phyloP scores from a whole-genome alignment of 2,888 invertebrate genomes.

The Mamestra brassicae region DNA sequence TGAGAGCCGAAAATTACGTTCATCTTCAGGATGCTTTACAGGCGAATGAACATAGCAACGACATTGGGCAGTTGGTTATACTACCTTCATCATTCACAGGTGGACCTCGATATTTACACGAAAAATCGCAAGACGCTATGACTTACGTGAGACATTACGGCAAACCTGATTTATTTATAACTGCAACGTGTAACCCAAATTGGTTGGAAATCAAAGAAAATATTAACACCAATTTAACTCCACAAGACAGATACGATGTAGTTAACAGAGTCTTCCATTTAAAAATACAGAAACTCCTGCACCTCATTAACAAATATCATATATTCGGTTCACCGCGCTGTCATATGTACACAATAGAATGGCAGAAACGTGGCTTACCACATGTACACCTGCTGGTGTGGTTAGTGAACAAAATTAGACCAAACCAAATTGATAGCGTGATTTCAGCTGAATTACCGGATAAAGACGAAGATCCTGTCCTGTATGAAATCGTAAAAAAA shows the following conservation, averaged over 20 bases:
- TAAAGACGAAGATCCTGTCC: no score
- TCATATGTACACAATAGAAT: no score
- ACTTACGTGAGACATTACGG: background rate
- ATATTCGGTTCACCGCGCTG: no score
- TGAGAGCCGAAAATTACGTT: no score
- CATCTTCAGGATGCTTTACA: no score
- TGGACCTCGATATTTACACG: background rate
- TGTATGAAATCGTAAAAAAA: no score
- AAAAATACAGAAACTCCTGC: conserved; percentile 7
- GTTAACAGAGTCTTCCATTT: conserved; percentile 6
- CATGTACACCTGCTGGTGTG: background rate
- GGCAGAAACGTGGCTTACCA: no score
- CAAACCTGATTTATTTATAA: background rate
- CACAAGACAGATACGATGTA: background rate
- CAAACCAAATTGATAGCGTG: background rate
- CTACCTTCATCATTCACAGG: conserved; percentile 7
- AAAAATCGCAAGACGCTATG: background rate
- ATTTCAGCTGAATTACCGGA: no score
- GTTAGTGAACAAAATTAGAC: conserved; percentile 6
- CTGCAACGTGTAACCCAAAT: conserved; percentile 1
- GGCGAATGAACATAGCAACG: background rate
- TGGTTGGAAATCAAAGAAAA: background rate
- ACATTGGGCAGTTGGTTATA: background rate
- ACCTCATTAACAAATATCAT: conserved; percentile 6
- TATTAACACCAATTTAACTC: background rate